These are phyloP conservation scores for Dynastes hyllus DNA, from an alignment of 2,888 invertebrate species.

Conservation along the genomic window DNA sequence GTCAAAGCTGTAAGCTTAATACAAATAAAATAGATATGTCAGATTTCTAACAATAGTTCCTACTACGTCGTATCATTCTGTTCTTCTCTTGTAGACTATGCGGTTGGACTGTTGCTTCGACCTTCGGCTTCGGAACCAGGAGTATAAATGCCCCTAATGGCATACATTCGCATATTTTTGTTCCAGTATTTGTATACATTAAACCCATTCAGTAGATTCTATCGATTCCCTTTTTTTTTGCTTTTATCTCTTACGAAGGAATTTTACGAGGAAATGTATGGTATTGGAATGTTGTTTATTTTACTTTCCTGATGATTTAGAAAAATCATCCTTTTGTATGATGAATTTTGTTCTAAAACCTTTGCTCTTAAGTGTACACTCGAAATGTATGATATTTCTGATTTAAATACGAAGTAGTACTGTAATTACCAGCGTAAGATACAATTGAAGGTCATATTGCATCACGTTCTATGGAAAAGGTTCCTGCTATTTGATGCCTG, in stretches of 20 bases:
- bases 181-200: constrained; percentile 13
- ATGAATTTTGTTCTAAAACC: too few species aligned
- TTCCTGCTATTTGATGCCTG: not conserved
- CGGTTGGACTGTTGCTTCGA: not conserved
- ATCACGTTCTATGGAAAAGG: constrained; percentile 4
- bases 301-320: not conserved
- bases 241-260: not conserved
- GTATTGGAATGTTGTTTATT: not conserved
- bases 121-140: not conserved
- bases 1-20: constrained; percentile 9
- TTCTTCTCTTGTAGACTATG: not conserved
- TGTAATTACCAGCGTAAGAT: too few species aligned
- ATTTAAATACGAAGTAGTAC: too few species aligned
- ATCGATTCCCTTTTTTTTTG: not conserved
- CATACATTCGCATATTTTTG: constrained; percentile 15
- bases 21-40: constrained; percentile 5
- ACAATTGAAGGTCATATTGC: constrained; percentile 1
- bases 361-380: too few species aligned
- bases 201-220: constrained; percentile 9
- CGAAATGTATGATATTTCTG: too few species aligned
- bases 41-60: constrained; percentile 7
- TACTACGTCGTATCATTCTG: not conserved
- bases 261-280: not conserved
- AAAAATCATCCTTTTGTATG: too few species aligned
- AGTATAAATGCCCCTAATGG: constrained; percentile 10